Conservation (phyloP, 2,113 vertebrate genomes). For the Oncorhynchus clarkii region DNA sequence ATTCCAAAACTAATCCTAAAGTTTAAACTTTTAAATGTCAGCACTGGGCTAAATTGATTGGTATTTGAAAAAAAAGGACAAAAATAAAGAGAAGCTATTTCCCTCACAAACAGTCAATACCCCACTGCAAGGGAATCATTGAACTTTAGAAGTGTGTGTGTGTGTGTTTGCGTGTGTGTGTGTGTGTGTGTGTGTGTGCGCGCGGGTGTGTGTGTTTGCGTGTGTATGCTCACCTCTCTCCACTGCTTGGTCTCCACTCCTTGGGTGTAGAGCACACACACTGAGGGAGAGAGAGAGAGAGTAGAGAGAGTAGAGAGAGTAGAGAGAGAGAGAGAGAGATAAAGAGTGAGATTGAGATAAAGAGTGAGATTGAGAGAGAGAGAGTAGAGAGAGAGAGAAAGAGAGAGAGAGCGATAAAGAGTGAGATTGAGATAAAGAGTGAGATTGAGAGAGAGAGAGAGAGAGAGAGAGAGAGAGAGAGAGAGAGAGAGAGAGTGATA, state of each 20-base stretch:
- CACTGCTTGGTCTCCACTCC: conserved; percentile 91
- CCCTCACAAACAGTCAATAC: not conserved
- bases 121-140: conserved; percentile 24
- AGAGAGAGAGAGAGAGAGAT: conserved; percentile 19
- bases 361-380: not conserved
- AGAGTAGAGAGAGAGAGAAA: not conserved
- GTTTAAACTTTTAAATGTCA: no score
- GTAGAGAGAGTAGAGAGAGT: not conserved
- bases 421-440: no score
- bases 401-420: conserved; percentile 22
- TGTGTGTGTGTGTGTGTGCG: no score
- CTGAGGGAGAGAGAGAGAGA: conserved; percentile 61
- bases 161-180: not conserved
- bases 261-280: conserved; percentile 92
- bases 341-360: not conserved
- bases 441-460: conserved; percentile 14
- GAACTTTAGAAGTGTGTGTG: not conserved
- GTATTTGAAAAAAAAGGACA: not conserved
- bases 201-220: not conserved
- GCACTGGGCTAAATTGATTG: not conserved
- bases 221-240: conserved; percentile 80
- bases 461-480: not conserved
- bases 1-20: not conserved
- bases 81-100: not conserved
- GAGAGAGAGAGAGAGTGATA: not conserved